Evolutionary conservation across 2,888 invertebrate genomes (phyloP), one percentile per base, ranked within the genome.

Genomic region (Fragum sueziense): DNA sequence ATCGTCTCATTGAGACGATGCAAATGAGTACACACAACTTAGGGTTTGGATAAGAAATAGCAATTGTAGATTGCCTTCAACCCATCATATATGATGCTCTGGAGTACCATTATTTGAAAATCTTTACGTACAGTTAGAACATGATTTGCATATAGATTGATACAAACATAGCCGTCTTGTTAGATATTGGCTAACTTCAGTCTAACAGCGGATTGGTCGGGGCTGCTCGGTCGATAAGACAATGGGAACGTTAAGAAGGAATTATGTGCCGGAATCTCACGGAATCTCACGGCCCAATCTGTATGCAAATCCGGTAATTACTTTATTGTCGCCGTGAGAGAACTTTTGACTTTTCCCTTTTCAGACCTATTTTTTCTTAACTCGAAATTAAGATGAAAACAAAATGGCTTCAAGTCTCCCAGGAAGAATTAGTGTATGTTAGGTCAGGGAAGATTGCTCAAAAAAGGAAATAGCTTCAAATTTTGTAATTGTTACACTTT

Each of bases 221-320:
- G 25, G n/a, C 29, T 9, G 27, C 20, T 2, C 6, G 52, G 69
- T 79, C 79, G 69, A 79, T 79, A 69, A 71, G 52, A 75, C 75
- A 72, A 71, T 75, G 54, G 61, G 29, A n/a, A 52, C 52, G 51
- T 68, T 41, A 65, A 75, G 59, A 67, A 41, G 68, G 57, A 61
- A 41, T 59, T 72, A 51, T 65, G 33, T 33, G 72, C 51, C 61
- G 34, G 31, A 47, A 37, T 62, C 72, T 54, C 27, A 20, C 61
- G 34, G 31, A 47, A 37, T 62, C 72, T 54, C 27, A 20, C 51
- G 17, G 3, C 20, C 80, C 77, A 67, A 80, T 80, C 61, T 80
- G 77, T 77, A 80, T 80, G 80, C 77, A 80, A 80, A 80, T 80
- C 74, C 74, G 51, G 61, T 77, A 79, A 79, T 79, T 79, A 68